These are phyloP conservation scores for Parasteatoda lunata DNA, from an alignment of 2,888 invertebrate genomes.

Conservation along the genomic window DNA sequence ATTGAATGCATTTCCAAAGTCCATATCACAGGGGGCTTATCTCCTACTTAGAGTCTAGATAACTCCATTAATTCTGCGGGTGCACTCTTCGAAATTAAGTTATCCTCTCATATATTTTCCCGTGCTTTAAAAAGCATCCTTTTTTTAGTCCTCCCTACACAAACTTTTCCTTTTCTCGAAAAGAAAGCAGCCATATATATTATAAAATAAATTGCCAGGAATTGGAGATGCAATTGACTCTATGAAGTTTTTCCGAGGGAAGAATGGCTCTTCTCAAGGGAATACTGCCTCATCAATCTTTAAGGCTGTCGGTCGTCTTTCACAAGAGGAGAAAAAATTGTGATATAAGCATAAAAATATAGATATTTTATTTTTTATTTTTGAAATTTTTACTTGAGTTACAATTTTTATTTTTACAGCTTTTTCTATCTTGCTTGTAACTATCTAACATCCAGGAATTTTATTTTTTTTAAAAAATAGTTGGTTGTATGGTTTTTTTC, in stretches of 20 bases:
- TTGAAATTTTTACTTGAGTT: too few relatives aligned
- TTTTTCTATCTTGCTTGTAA: too few relatives aligned
- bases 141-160: slow-evolving; percentile 3
- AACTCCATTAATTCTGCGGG: slow-evolving; percentile 40
- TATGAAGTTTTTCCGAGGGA: slow-evolving; percentile 17
- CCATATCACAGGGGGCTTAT: slow-evolving; percentile 25
- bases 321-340: not conserved
- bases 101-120: slow-evolving; percentile 52
- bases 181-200: slow-evolving; percentile 50
- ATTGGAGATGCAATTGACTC: slow-evolving; percentile 59
- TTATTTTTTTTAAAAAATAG: too few relatives aligned
- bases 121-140: slow-evolving; percentile 21
- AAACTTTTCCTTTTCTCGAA: not conserved
- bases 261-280: slow-evolving; percentile 38
- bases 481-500: too few relatives aligned
- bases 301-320: slow-evolving; percentile 37
- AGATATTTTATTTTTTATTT: too few relatives aligned
- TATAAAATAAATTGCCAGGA: slow-evolving; percentile 65
- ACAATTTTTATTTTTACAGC: too few relatives aligned
- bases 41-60: slow-evolving; percentile 39
- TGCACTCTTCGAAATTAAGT: slow-evolving; percentile 49
- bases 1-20: slow-evolving; percentile 11
- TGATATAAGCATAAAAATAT: too few relatives aligned
- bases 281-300: slow-evolving; percentile 60
- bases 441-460: too few relatives aligned